Percentiles rank a stretch among this genome's conserved stretches.
Evolutionary conservation across 1,140 invertebrate genomes (phyloP).

Genomic region (Euura lappo): DNA sequence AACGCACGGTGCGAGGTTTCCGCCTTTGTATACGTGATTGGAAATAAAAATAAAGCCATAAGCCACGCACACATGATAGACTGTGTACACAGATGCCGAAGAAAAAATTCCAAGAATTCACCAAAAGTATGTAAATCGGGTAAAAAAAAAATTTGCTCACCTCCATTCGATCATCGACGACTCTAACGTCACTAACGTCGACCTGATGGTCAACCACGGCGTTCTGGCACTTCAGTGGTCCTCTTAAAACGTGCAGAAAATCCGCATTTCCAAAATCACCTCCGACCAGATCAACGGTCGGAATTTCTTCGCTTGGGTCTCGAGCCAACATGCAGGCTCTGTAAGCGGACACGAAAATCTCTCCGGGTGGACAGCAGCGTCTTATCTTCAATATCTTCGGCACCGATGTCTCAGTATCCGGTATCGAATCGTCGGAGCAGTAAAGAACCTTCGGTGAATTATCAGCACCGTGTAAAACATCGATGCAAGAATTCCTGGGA

Average conservation of each 20-base stretch:
- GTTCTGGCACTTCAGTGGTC: conserved; percentile 21
- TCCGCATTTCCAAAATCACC: background rate
- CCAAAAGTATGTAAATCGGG: too few relatives aligned
- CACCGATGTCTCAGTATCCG: background rate
- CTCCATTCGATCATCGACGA: conserved; percentile 13
- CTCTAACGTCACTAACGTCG: conserved; percentile 6
- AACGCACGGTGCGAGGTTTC: too few relatives aligned
- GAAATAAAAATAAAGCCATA: too few relatives aligned
- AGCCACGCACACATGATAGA: too few relatives aligned
- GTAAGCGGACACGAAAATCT: conserved; percentile 18
- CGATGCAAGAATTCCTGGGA: conserved; percentile 26
- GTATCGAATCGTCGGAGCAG: conserved; percentile 13
- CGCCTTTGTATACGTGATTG: too few relatives aligned
- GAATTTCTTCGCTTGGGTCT: background rate
- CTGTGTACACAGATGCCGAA: too few relatives aligned
- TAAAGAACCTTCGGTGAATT: conserved; percentile 21
- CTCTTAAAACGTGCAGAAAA: conserved; percentile 17
- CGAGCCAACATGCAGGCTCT: conserved; percentile 22
- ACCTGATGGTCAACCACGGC: conserved; percentile 32
- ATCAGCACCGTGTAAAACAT: conserved; percentile 23
- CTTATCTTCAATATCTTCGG: conserved; percentile 21
- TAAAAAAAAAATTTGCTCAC: conserved; percentile 27
- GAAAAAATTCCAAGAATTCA: too few relatives aligned
- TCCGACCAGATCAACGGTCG: background rate
- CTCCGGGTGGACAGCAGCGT: conserved; percentile 29